phyloP scores from a whole-genome alignment of 2,113 vertebrate species.

The Pitta sordida region DNA sequence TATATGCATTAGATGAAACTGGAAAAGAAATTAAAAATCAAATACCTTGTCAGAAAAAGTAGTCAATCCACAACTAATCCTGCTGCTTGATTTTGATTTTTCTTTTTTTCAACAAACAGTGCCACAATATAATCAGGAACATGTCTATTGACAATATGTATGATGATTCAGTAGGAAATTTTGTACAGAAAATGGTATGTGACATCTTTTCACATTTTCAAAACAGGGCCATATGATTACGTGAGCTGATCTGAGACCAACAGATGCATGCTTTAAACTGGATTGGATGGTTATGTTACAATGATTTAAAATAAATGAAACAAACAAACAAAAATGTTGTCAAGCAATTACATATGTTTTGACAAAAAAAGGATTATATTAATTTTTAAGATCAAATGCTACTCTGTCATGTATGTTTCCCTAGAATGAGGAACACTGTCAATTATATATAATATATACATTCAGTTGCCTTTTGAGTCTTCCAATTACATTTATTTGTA shows the following conservation, averaged over 20 bases:
- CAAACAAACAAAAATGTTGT: neutral
- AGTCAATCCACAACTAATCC: slow-evolving; percentile 53
- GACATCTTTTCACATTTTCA: slow-evolving; percentile 42
- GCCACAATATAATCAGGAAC: slow-evolving; percentile 6
- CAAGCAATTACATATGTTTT: neutral
- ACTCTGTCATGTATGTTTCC: neutral
- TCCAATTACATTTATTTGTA: neutral
- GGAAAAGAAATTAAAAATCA: neutral
- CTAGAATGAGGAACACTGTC: neutral
- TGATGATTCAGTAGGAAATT: slow-evolving; percentile 16
- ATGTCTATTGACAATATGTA: neutral
- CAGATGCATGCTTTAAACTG: neutral
- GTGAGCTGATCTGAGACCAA: neutral
- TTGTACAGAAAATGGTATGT: neutral
- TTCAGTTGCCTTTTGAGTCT: neutral
- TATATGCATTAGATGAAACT: neutral
- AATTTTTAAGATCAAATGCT: neutral
- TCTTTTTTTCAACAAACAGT: slow-evolving; percentile 32
- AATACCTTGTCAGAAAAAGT: slow-evolving; percentile 37
- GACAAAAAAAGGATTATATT: neutral
- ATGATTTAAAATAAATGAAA: neutral
- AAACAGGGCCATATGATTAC: neutral
- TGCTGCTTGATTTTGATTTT: slow-evolving; percentile 14
- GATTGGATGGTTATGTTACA: neutral
- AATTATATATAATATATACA: neutral